A percentile compares a stretch with the other conserved stretches of the same genome.
Conservation (phyloP, 2,888 invertebrate genomes). For the Atethmia centrago region DNA sequence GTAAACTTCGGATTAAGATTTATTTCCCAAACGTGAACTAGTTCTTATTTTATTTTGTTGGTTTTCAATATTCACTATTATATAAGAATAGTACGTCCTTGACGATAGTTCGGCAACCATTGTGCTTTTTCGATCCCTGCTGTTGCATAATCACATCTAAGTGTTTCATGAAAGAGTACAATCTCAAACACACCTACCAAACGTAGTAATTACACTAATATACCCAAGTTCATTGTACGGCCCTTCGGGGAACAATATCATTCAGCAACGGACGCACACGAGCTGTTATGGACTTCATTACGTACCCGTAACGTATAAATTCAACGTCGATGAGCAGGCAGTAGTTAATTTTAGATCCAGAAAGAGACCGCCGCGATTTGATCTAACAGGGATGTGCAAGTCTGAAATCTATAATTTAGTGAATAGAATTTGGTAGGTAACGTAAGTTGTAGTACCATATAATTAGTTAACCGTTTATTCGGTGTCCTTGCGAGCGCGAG, state of each 20-base stretch:
- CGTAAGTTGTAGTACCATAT: slow-evolving; percentile 72
- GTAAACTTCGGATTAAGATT: slow-evolving; percentile 43
- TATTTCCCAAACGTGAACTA: slow-evolving; percentile 36
- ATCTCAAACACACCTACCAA: slow-evolving; percentile 14
- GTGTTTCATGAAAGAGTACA: slow-evolving; percentile 13
- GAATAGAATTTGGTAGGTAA: no score
- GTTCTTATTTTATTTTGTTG: slow-evolving; percentile 33
- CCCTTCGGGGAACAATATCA: slow-evolving; percentile 20
- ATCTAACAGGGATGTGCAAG: slow-evolving; percentile 35
- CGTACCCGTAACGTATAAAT: slow-evolving; percentile 12
- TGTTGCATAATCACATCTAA: neutral
- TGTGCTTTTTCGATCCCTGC: neutral
- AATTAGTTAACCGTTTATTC: slow-evolving; percentile 73
- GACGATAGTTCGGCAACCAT: slow-evolving; percentile 14
- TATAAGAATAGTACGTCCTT: slow-evolving; percentile 3
- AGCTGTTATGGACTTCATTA: slow-evolving; percentile 28
- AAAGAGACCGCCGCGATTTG: slow-evolving; percentile 9
- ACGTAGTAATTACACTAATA: slow-evolving; percentile 13
- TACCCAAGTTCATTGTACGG: slow-evolving; percentile 13
- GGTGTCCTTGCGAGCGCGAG: slow-evolving; percentile 78
- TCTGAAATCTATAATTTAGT: slow-evolving; percentile 46
- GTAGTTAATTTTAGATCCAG: slow-evolving; percentile 13
- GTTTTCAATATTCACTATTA: slow-evolving; percentile 24
- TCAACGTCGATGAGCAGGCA: slow-evolving; percentile 9
- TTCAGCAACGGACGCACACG: slow-evolving; percentile 10